Base-by-base conservation (phyloP, 2,797 vertebrate species). In the Sandelia bainsii region DNA sequence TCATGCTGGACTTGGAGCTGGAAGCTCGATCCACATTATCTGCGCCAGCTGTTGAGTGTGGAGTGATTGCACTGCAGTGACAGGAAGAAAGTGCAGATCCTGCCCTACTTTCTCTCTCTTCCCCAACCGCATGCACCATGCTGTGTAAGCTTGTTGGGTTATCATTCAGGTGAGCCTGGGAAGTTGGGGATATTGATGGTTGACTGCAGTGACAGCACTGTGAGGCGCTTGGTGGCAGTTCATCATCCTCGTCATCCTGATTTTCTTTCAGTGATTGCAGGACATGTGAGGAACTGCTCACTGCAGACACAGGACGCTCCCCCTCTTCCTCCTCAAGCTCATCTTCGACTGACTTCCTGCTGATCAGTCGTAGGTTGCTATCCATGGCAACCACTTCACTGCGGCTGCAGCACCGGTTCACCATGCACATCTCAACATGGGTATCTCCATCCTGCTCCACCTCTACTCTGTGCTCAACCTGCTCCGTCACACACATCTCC, bases 371-470 rank as follows among this genome's bases (percentile, higher is more conserved):
- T n/a, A 52, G 25, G 72, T 73, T 51, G 77, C 74, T 51, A 64
- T 92, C 75, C 8, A 82, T 1, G 20, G 88, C 42, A 3, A 94
- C 92, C 5, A 93, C 85, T 48, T 94, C 92, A 29, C 91, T 93
- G 37, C 39, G 89, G 83, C 94, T 96, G 50, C 66, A 93, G 70
- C 95, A 93, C 6, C 71, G 90, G 75, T 94, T 95, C 67, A 93
- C n/a, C 0, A 87, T 91, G 63, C 91, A 81, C 11, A 96, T 94
- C 7, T 93, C 86, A 0, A 94, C 77, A 8, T 88, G 85, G 25
- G 83, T 89, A 29, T 86, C 81, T 71, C 86, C 88, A 2, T 83
- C 80, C 53, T 91, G 93, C 52, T 82, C 84, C 58, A 93, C 93
- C 69, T 83, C 90, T 14, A 89, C 87, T 37, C 84, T 92, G 11